Base-by-base conservation (phyloP, 2,113 vertebrate genomes). In the Engystomops pustulosus region DNA sequence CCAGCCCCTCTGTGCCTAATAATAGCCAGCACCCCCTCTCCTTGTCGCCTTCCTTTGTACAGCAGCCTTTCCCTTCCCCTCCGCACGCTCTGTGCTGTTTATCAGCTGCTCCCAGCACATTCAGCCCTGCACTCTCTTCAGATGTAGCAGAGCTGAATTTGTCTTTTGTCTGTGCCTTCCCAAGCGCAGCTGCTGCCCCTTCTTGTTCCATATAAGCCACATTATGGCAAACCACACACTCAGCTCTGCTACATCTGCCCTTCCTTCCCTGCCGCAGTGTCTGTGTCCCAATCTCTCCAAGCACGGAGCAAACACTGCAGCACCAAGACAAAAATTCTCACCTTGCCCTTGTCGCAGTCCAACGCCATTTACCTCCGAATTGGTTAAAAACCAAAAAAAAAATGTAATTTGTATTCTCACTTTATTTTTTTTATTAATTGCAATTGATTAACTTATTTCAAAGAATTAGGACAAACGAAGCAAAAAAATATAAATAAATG, bases 31-130 rank as follows among this genome's bases (percentile, higher is more conserved):
- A 17, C 17, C 47, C 34, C 75, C 65, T 27, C 67, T 80, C 41
- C 58, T 53, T 32, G 30, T 45, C 27, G 27, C 62, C 45, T 69
- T 62, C 76, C 76, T 67, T 79, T 79, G 77, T 79, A 47, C 32
- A 38, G 45, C 45, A 27, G 49, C 44, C 47, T 81, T 47, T 71
- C 80, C 47, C 67, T 70, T 58, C 67, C 67, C 65, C 67, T 58
- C 38, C 65, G 55, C 36, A 55, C 44, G n/a, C 30, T 20, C 78
- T 68, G 23, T 65, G 41, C 62, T 70, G 62, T 27, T 47, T 32
- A 69, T 53, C 34, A 41, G 51, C 74, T 58, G 74, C 74, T 79
- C 60, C 76, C 30, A 71, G 34, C 74, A 75, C 45, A 20, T 34
- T 75, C 17, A 10, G 45, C 17, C 3, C 30, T 20, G 11, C 11